Percentiles rank a stretch among this genome's conserved stretches.
Evolutionary conservation across 2,113 vertebrate species (phyloP).

Genomic region (Hiodon alosoides): DNA sequence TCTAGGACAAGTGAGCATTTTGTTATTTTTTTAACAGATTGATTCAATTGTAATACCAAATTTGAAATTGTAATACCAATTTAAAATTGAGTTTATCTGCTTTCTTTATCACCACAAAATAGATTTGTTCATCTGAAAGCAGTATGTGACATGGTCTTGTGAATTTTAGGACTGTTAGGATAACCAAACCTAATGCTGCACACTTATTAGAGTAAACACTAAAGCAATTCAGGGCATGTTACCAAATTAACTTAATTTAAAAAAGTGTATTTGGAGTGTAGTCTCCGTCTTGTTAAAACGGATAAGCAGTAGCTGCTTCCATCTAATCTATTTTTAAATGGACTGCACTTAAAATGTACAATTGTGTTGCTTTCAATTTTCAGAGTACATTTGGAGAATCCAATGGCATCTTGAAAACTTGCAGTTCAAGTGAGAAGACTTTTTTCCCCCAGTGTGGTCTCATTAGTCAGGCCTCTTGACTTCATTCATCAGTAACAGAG

Average conservation of each 20-base stretch:
- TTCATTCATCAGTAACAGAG: conserved; percentile 58
- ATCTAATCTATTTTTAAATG: conserved; percentile 13
- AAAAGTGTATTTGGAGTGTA: neutral
- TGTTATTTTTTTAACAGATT: too few relatives aligned
- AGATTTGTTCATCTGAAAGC: too few relatives aligned
- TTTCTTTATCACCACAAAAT: too few relatives aligned
- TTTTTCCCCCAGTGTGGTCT: conserved; percentile 37
- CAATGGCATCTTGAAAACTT: conserved; percentile 9
- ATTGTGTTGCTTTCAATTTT: neutral
- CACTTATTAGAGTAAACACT: neutral
- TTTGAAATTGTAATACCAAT: too few relatives aligned
- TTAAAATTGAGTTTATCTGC: too few relatives aligned
- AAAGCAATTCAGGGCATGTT: conserved; percentile 1
- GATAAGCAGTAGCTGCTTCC: neutral
- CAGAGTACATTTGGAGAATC: neutral
- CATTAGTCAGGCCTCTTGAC: conserved; percentile 48
- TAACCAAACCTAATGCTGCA: neutral
- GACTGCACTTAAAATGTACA: neutral
- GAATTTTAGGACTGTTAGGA: neutral
- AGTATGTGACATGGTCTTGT: too few relatives aligned
- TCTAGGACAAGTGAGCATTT: too few relatives aligned
- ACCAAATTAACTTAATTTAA: conserved; percentile 1
- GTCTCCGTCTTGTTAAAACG: neutral
- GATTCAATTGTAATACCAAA: too few relatives aligned
- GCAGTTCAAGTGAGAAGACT: neutral